Evolutionary conservation across 2,797 vertebrate species (phyloP), one percentile per base, ranked within the genome.

Genomic region (Remorina albescens): DNA sequence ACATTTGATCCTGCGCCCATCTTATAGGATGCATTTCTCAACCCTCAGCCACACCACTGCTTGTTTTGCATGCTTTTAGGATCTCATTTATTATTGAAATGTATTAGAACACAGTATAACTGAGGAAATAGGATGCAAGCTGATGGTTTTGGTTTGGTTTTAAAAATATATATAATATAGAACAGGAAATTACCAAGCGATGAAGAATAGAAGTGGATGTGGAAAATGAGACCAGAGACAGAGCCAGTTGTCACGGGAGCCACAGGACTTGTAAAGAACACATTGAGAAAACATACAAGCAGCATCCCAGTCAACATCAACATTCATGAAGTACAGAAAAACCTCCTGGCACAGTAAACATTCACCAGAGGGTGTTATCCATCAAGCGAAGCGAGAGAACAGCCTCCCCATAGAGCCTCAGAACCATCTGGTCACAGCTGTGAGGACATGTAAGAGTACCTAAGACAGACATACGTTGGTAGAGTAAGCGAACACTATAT

Each of bases 361-460:
- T 66, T 71, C 53, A 78, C 75, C 46, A 32, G 56, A 77, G 78
- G 74, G 55, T 74, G 49, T 78, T 69, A 86, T 80, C 59, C 71
- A 85, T 88, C 80, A 76, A 66, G 36, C 61, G 50, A 71, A 69
- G 59, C 15, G 1, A 66, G 58, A 66, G 9, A 37, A 9, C 26
- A 23, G 32, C 23, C 63, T 78, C 67, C 80, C 62, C 18, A n/a
- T 18, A 47, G 78, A 76, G 71, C 25, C 55, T 47, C 34, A 30
- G 26, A 67, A 77, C 47, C 51, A 59, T 74, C 65, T 55, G 59
- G 58, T 78, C 69, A 60, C 76, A 74, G 70, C 74, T 67, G 13
- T 37, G 32, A 62, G 66, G 66, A 77, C 59, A 62, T 34, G 50
- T 30, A 41, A 62, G 34, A 76, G 67, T 47, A 61, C 6, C 28